Evolutionary conservation across 2,797 vertebrate genomes (phyloP).

Genomic region (Anolis apletophallus): DNA sequence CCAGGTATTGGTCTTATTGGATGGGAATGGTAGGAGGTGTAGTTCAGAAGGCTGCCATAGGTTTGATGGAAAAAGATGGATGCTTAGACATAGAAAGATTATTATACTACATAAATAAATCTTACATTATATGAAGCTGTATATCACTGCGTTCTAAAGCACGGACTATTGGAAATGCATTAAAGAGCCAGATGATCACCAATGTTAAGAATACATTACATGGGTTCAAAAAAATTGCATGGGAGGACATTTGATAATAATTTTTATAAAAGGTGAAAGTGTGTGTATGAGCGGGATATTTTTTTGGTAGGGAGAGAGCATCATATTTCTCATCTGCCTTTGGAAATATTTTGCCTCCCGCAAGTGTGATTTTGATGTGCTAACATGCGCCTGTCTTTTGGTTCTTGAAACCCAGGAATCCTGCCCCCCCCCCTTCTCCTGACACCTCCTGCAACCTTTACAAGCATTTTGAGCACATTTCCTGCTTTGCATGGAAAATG

Average conservation of each 20-base stretch:
- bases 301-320: neutral
- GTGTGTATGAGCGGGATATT: too few relatives aligned
- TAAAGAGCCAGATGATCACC: too few relatives aligned
- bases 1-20: neutral
- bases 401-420: conserved; percentile 72
- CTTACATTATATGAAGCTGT: too few relatives aligned
- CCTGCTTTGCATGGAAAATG: conserved; percentile 87
- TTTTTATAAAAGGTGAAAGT: too few relatives aligned
- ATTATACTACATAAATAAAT: neutral
- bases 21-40: neutral
- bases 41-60: neutral
- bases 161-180: too few relatives aligned
- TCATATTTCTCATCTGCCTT: conserved; percentile 51
- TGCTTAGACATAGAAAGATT: too few relatives aligned
- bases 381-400: conserved; percentile 60
- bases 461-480: conserved; percentile 77
- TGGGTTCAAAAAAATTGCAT: too few relatives aligned
- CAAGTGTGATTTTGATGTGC: conserved; percentile 66
- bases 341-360: conserved; percentile 63
- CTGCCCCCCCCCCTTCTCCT: conserved; percentile 62
- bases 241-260: too few relatives aligned
- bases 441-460: conserved; percentile 74
- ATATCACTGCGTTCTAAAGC: too few relatives aligned
- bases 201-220: too few relatives aligned
- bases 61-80: neutral